Percentiles rank a stretch among this genome's conserved stretches.
These are phyloP conservation scores for Aphaenogaster floridana DNA, from an alignment of 1,140 invertebrate species.

Conservation along the genomic window DNA sequence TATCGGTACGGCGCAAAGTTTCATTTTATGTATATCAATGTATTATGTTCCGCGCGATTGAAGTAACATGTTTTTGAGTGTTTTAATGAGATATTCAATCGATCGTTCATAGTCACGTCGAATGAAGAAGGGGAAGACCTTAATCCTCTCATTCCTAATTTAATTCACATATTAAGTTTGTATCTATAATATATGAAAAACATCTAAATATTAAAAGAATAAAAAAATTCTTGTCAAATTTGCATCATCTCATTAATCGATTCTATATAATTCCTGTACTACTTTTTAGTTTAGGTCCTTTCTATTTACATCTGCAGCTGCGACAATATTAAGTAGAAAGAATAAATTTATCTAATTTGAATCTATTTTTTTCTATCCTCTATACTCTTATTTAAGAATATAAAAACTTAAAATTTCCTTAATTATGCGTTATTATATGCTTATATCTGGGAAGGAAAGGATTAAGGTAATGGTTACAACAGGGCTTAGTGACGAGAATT, in stretches of 20 bases:
- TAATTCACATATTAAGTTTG: background rate
- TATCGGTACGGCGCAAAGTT: conserved; percentile 26
- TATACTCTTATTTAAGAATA: background rate
- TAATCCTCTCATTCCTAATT: conserved; percentile 29
- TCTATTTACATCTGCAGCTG: background rate
- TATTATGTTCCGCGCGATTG: background rate
- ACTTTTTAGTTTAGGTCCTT: background rate
- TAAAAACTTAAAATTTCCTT: conserved; percentile 5
- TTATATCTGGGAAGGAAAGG: conserved; percentile 11
- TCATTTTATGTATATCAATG: conserved; percentile 36
- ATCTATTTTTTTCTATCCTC: background rate
- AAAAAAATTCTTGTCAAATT: background rate
- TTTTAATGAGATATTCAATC: background rate
- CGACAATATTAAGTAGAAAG: background rate
- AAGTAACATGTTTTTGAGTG: background rate
- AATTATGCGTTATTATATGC: background rate
- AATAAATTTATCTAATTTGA: background rate
- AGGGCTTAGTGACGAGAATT: conserved; percentile 2
- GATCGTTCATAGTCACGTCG: background rate
- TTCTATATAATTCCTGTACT: background rate
- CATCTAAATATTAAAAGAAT: conserved; percentile 3
- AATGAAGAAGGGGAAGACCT: background rate
- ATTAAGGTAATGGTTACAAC: conserved; percentile 14
- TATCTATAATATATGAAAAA: background rate
- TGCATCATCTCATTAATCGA: background rate